Evolutionary conservation across 2,797 vertebrate species (phyloP).

Genomic region (Buceros bicornis): DNA sequence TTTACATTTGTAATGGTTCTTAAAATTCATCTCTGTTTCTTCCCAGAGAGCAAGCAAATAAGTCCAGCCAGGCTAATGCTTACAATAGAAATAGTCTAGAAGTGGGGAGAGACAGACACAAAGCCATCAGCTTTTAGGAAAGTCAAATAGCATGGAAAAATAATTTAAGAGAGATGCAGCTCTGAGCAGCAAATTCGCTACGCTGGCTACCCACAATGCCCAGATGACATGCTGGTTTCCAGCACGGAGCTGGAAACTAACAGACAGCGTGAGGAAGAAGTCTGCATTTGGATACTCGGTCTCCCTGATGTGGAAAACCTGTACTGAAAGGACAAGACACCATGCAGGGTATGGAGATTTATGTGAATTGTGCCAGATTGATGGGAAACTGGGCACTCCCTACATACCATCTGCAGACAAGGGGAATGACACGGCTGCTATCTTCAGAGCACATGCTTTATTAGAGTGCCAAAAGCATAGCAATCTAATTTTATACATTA

Average conservation of each 20-base stretch:
- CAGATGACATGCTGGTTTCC: background rate
- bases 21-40: background rate
- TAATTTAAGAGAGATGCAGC: background rate
- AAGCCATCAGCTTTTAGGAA: background rate
- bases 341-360: rapidly evolving
- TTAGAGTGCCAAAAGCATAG: background rate
- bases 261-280: rapidly evolving
- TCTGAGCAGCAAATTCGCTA: background rate
- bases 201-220: background rate
- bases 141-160: background rate
- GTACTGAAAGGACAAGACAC: background rate
- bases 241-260: background rate
- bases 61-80: background rate
- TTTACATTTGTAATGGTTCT: background rate
- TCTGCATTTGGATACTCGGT: background rate
- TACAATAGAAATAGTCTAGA: background rate
- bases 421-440: background rate
- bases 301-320: background rate
- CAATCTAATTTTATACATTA: background rate
- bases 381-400: background rate
- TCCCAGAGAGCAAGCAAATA: background rate
- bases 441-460: background rate
- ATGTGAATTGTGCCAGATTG: background rate
- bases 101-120: background rate
- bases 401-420: background rate